phyloP scores from a whole-genome alignment of 1,140 invertebrate species.

The Stegodyphus mimosarum region DNA sequence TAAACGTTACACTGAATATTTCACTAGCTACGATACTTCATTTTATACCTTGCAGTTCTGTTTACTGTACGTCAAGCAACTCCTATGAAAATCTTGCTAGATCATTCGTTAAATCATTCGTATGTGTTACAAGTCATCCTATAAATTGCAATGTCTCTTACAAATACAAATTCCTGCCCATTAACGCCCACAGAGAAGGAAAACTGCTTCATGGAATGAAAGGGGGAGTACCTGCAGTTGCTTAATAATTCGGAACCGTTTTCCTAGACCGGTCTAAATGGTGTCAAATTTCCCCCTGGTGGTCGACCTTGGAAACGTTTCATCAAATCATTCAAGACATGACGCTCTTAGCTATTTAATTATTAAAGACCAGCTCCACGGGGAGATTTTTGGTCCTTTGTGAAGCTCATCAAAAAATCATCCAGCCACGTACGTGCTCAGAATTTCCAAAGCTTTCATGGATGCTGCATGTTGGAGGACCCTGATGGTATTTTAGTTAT shows the following conservation, averaged over 20 bases:
- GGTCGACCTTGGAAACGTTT: slow-evolving; percentile 32
- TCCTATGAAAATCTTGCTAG: no score
- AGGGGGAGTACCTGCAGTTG: not conserved
- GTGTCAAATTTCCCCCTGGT: slow-evolving; percentile 34
- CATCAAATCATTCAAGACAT: slow-evolving; percentile 44
- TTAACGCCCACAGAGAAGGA: not conserved
- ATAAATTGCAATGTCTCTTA: no score
- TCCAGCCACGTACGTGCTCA: slow-evolving; percentile 8
- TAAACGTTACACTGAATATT: no score
- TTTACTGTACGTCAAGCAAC: no score
- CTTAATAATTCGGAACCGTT: slow-evolving; percentile 44
- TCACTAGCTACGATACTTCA: no score
- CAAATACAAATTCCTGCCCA: not conserved
- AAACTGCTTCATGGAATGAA: not conserved
- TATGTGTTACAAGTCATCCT: no score
- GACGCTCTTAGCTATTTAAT: slow-evolving; percentile 35
- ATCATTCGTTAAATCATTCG: no score
- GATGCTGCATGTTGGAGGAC: not conserved
- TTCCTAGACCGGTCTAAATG: not conserved
- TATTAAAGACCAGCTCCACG: slow-evolving; percentile 20
- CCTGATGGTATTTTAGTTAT: slow-evolving; percentile 7
- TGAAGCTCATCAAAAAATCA: slow-evolving; percentile 40
- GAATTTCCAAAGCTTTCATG: slow-evolving; percentile 11
- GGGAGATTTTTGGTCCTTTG: slow-evolving; percentile 29
- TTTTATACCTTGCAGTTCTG: no score